Evolutionary conservation across 1,140 invertebrate species (phyloP).

Genomic region (Maniola jurtina): DNA sequence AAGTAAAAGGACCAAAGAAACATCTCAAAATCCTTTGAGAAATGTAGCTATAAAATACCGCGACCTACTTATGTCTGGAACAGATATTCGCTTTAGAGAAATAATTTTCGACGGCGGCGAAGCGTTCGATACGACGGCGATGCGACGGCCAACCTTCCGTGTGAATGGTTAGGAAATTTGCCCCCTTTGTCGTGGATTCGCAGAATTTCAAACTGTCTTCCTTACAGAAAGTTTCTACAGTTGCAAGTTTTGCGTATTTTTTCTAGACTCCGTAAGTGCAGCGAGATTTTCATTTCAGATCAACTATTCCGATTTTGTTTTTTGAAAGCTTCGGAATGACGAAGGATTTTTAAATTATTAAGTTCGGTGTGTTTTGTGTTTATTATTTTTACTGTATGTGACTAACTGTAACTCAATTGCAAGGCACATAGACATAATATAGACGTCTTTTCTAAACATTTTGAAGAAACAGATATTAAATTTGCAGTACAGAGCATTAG

Average conservation of each 20-base stretch:
- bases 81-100: slow-evolving; percentile 56
- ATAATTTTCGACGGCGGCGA: slow-evolving; percentile 57
- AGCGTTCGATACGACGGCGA: slow-evolving; percentile 37
- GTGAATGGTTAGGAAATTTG: slow-evolving; percentile 57
- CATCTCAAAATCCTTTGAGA: slow-evolving; percentile 23
- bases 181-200: slow-evolving; percentile 46
- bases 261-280: background rate
- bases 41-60: slow-evolving; percentile 54
- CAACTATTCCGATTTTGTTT: background rate
- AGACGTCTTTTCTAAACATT: too few species aligned
- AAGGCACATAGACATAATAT: too few species aligned
- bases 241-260: slow-evolving; percentile 3
- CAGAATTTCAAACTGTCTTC: slow-evolving; percentile 26
- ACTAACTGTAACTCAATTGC: too few species aligned
- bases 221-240: slow-evolving; percentile 13
- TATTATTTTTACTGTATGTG: too few species aligned
- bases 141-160: slow-evolving; percentile 32
- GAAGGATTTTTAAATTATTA: too few species aligned
- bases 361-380: too few species aligned
- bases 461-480: too few species aligned
- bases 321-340: background rate
- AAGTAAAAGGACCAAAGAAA: slow-evolving; percentile 37
- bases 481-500: too few species aligned
- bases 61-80: slow-evolving; percentile 61
- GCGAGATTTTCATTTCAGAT: background rate